Conservation (phyloP, 1,140 invertebrate genomes). For the Mamestra configurata region DNA sequence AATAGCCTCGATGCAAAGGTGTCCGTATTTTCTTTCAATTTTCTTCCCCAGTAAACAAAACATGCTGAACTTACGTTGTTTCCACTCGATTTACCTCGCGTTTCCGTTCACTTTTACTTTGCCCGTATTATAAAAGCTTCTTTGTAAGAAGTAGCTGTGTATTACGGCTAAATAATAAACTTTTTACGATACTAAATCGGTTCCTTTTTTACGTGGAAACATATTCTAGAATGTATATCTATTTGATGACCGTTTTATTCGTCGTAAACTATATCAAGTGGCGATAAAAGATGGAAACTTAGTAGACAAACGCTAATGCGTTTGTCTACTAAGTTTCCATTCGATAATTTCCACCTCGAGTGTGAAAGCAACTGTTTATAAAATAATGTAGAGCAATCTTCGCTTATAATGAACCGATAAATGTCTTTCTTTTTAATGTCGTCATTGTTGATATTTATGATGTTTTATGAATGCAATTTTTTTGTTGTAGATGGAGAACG, state of each 20-base stretch:
- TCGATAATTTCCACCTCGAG: background rate
- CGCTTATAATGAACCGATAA: background rate
- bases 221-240: slow-evolving; percentile 10
- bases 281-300: slow-evolving; percentile 21
- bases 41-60: slow-evolving; percentile 36
- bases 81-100: slow-evolving; percentile 35
- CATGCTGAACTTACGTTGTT: slow-evolving; percentile 35
- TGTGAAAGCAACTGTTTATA: slow-evolving; percentile 2
- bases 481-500: slow-evolving; percentile 75
- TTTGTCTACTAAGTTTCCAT: background rate
- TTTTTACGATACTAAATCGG: slow-evolving; percentile 22
- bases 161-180: slow-evolving; percentile 22
- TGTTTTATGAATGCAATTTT: background rate
- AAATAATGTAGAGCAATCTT: background rate
- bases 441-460: background rate
- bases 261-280: slow-evolving; percentile 19
- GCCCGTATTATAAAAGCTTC: slow-evolving; percentile 22
- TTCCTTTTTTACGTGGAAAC: slow-evolving; percentile 7
- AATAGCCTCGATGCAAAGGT: slow-evolving; percentile 12
- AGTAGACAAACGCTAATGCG: no score
- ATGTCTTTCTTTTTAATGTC: background rate
- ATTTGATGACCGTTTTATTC: slow-evolving; percentile 34
- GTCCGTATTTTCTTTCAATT: slow-evolving; percentile 50
- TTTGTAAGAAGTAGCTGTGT: background rate
- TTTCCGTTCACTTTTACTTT: slow-evolving; percentile 2